phyloP scores from a whole-genome alignment of 2,797 vertebrate species.

The Spizella passerina region DNA sequence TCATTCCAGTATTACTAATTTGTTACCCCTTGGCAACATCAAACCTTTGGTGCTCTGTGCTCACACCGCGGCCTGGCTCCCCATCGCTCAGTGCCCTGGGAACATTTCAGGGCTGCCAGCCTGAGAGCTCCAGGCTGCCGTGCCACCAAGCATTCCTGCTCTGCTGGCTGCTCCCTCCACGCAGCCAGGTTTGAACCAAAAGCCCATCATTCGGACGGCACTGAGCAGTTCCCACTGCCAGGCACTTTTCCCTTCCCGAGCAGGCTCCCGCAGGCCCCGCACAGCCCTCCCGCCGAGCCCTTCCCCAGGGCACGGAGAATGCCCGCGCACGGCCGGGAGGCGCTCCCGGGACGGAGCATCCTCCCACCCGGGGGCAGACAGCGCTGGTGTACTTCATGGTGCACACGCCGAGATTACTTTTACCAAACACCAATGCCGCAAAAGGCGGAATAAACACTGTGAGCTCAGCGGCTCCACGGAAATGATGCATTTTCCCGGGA shows the following conservation, averaged over 20 bases:
- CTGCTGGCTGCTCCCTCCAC: neutral
- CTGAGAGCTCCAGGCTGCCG: fast-evolving
- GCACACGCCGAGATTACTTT: neutral
- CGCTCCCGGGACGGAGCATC: fast-evolving
- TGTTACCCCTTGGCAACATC: neutral
- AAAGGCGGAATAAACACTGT: fast-evolving
- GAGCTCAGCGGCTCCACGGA: neutral
- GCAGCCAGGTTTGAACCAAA: neutral
- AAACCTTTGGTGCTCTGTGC: neutral
- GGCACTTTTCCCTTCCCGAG: neutral
- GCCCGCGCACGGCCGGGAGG: fast-evolving
- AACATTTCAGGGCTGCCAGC: fast-evolving
- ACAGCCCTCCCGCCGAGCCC: fast-evolving
- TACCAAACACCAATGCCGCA: fast-evolving
- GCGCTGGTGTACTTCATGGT: fast-evolving
- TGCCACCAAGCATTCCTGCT: fast-evolving
- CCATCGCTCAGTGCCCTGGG: neutral
- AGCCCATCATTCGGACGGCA: no score
- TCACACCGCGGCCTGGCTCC: neutral
- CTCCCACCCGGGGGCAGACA: fast-evolving
- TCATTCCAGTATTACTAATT: neutral
- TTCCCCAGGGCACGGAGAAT: fast-evolving
- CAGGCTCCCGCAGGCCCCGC: fast-evolving
- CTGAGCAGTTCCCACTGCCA: fast-evolving
- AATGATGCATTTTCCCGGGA: fast-evolving